Evolutionary conservation across 2,113 vertebrate genomes (phyloP), one percentile per base, ranked within the genome.

Genomic region (Cairina moschata): DNA sequence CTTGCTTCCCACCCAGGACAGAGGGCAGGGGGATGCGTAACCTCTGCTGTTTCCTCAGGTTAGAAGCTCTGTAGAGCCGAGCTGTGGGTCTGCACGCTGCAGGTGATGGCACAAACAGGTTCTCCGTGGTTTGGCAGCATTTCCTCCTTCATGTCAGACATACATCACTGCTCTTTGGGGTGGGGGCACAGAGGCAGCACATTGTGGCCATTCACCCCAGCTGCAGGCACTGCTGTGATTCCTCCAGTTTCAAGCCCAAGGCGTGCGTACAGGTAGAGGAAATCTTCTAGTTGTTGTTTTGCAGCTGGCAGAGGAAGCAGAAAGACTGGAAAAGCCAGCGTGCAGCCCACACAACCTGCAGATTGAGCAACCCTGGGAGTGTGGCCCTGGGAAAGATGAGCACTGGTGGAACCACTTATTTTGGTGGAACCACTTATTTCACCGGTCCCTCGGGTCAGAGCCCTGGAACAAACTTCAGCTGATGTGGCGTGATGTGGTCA

Each of bases 401-500:
- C 0, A 1, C 48, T 26, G 58, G 18, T 46, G 44, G 44, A 46
- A 46, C 18, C 44, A 4, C 44, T 46, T 18, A 46, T 46, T 46
- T 44, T 22, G 56, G n/a, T n/a, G 71, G n/a, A 44, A 0, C 50
- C 20, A 2, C 26, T 18, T 40, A 2, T 16, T 40, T 52, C 11
- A 12, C 6, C 13, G 36, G 31, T 86, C 32, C 11, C 26, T 11
- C 31, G 5, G 32, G 17, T 67, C 25, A 21, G 7, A 81, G 25
- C 34, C 79, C 40, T 0, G 0, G 7, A 52, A 36, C 25, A 65
- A 65, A 60, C n/a, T 10, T 38, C 40, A 66, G n/a, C 38, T 34
- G 6, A 11, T 2, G 0, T 5, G 11, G 34, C 22, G 5, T 0
- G 0, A 13, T 8, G 52, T 26, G 18, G 34, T 13, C 11, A 2